Evolutionary conservation across 2,113 vertebrate genomes (phyloP).

Genomic region (Apaloderma vittatum): DNA sequence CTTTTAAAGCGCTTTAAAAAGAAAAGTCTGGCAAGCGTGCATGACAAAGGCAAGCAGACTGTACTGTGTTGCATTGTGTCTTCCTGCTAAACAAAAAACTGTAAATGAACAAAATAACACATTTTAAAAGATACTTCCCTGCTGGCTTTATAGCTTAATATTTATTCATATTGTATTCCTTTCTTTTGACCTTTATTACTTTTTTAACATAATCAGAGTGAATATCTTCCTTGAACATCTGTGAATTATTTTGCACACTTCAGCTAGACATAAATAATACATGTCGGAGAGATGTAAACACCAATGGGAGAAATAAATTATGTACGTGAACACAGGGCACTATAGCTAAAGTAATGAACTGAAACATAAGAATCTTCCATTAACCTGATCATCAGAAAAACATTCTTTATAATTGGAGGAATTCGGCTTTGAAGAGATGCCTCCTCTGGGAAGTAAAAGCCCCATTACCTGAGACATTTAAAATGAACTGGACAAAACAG

Average conservation of each 20-base stretch:
- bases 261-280: constrained; percentile 51
- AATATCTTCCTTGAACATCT: constrained; percentile 45
- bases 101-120: not conserved
- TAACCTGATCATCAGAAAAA: constrained; percentile 4
- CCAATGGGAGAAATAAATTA: constrained; percentile 69
- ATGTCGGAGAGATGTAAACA: constrained; percentile 57
- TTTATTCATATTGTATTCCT: not conserved
- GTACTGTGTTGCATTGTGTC: not conserved
- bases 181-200: not conserved
- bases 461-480: not conserved
- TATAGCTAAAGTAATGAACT: constrained; percentile 51
- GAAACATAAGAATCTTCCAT: constrained; percentile 52
- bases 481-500: not conserved
- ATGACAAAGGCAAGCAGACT: not conserved
- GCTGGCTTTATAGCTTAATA: not conserved
- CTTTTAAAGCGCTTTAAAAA: not conserved
- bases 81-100: not conserved
- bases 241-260: constrained; percentile 54
- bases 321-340: constrained; percentile 43
- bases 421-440: not conserved
- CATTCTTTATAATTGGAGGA: not conserved
- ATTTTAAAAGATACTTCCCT: not conserved
- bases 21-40: not conserved
- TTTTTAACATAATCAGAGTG: not conserved
- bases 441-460: not conserved